Conservation (phyloP, 2,797 vertebrate species). For the Morelia viridis region DNA sequence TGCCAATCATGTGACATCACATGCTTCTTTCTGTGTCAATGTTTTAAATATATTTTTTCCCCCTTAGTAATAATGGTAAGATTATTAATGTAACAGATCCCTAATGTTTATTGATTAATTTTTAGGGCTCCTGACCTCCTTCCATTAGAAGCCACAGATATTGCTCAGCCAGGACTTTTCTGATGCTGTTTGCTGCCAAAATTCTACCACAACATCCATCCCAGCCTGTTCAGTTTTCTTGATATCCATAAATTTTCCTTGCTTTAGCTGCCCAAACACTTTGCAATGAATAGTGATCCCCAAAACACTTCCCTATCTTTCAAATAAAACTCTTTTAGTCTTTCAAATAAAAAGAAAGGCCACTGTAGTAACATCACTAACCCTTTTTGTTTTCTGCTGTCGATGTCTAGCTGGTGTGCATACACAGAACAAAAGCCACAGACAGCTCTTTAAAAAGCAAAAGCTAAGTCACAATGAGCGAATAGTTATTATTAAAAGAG, state of each 20-base stretch:
- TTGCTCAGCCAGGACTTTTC: not conserved
- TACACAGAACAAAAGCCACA: not conserved
- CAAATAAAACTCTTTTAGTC: not conserved
- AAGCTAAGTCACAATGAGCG: not conserved
- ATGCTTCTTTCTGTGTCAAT: not conserved
- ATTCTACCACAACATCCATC: not conserved
- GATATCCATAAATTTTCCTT: not conserved
- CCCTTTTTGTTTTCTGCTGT: not conserved
- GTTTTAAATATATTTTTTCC: not conserved
- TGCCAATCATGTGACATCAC: not conserved
- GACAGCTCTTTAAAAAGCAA: not conserved
- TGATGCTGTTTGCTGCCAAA: not conserved
- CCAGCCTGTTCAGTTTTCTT: not conserved
- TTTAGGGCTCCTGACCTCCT: not conserved
- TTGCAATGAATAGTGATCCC: not conserved
- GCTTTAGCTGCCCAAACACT: not conserved
- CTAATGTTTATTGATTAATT: not conserved
- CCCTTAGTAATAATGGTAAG: not conserved
- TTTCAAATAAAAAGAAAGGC: not conserved
- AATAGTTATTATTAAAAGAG: not conserved
- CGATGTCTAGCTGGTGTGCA: not conserved
- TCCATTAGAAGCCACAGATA: not conserved
- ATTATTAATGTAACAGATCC: not conserved
- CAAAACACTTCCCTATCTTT: not conserved
- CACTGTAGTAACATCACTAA: not conserved